These are phyloP conservation scores for Diorhabda carinulata DNA, from an alignment of 1,140 invertebrate genomes.

Conservation along the genomic window DNA sequence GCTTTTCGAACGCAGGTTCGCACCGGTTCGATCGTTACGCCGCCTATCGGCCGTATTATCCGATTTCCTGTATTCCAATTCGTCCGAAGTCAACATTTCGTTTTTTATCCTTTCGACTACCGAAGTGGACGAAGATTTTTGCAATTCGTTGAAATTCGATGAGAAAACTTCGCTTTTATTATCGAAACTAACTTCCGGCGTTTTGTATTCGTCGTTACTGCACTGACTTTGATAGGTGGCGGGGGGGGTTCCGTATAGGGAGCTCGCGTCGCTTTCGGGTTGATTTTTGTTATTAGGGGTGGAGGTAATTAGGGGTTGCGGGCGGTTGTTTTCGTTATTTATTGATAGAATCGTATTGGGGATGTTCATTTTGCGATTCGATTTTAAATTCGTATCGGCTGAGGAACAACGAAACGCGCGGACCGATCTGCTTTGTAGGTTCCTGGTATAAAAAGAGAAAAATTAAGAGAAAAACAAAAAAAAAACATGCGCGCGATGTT, in stretches of 20 bases:
- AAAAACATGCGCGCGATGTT: too few relatives aligned
- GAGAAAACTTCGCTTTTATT: slow-evolving; percentile 31
- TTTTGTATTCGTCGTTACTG: slow-evolving; percentile 36
- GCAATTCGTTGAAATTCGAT: slow-evolving; percentile 36
- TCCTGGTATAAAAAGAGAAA: slow-evolving; percentile 16
- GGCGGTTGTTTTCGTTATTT: slow-evolving; percentile 10
- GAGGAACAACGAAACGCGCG: slow-evolving; percentile 18
- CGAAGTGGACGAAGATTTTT: slow-evolving; percentile 38
- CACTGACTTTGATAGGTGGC: slow-evolving; percentile 26
- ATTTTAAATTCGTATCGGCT: slow-evolving; percentile 4
- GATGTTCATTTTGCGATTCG: slow-evolving; percentile 30
- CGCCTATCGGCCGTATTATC: slow-evolving; percentile 18
- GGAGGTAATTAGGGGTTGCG: slow-evolving; percentile 18
- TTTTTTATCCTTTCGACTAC: slow-evolving; percentile 28
- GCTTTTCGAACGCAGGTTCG: slow-evolving; percentile 43
- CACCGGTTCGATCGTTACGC: slow-evolving; percentile 20
- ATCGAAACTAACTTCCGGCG: slow-evolving; percentile 30
- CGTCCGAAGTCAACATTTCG: not conserved
- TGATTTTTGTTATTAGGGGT: slow-evolving; percentile 29
- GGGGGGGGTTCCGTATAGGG: slow-evolving; percentile 16
- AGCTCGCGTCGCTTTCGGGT: slow-evolving; percentile 5
- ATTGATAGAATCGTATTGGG: slow-evolving; percentile 27
- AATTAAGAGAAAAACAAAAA: too few relatives aligned
- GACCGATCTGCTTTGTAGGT: slow-evolving; percentile 28
- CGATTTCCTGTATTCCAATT: slow-evolving; percentile 6